Evolutionary conservation across 1,140 invertebrate genomes (phyloP), one percentile per base, ranked within the genome.

Genomic region (Lasioglossum baleicum): DNA sequence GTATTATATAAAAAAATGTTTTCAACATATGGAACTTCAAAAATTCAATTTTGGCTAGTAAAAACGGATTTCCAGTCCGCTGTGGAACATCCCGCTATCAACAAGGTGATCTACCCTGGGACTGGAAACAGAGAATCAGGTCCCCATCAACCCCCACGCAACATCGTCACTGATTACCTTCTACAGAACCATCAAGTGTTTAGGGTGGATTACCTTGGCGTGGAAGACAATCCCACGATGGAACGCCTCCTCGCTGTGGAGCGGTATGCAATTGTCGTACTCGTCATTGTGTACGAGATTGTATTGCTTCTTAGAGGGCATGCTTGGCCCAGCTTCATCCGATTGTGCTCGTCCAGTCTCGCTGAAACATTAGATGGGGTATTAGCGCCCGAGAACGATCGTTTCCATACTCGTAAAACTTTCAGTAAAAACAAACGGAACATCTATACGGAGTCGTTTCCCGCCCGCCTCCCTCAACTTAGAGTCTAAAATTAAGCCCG

Each of bases 201-300:
- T 53, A 20, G 15, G 51, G 15, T 15, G 15, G 51, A 53, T 92
- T 94, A 99, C 98, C 97, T 99, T 99, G 75, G 98, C 98, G 92
- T 98, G 97, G 94, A 99, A 99, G 88, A 96, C 96, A 92, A 99
- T 99, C 80, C 98, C 98, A 93, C 99, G 97, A 84, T 98, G 96
- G 93, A 99, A 99, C 65, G 98, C 98, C 93, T 99, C 98, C 81
- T 99, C 98, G 73, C 97, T 96, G 94, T 99, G 97, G 64, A 99
- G 93, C 11, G 98, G 98, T 88, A 99, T 98, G 86, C 97, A 95
- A 72, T 96, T 96, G 93, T 99, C 98, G 92, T 97, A 98, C 86
- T 99, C 97, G 93, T 99, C 98, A 92, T 98, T 97, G 84, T 96
- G 96, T 88, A 99, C 98, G 92, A 99, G 94, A 93, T 99, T 97